phyloP scores from a whole-genome alignment of 2,888 invertebrate genomes.

The Pristionchus mayeri region DNA sequence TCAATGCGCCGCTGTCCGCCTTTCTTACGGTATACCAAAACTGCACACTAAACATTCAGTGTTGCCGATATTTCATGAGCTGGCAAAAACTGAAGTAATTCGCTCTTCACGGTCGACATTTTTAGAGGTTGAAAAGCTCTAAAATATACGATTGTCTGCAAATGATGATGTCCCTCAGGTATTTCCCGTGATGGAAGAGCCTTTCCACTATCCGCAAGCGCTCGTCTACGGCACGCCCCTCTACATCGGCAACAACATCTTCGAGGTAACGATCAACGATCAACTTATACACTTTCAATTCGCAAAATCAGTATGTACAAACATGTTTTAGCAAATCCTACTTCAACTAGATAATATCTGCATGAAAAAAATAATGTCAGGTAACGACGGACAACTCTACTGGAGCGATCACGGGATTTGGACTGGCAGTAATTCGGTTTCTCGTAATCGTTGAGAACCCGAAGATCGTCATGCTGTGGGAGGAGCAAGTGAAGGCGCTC shows the following conservation, averaged over 20 bases:
- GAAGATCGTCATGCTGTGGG: conserved; percentile 38
- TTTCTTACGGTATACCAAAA: conserved; percentile 8
- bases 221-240: conserved; percentile 46
- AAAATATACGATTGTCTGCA: too few species aligned
- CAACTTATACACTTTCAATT: background rate
- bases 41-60: too few species aligned
- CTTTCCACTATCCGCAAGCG: conserved; percentile 45
- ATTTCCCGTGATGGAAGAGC: conserved; percentile 44
- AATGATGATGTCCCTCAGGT: background rate
- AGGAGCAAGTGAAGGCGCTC: conserved; percentile 6
- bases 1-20: conserved; percentile 35
- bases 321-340: too few species aligned
- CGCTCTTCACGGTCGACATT: background rate
- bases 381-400: background rate
- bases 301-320: too few species aligned
- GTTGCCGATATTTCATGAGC: too few species aligned
- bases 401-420: conserved; percentile 21
- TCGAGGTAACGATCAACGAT: background rate
- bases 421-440: conserved; percentile 39
- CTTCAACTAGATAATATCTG: too few species aligned
- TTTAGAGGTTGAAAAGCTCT: too few species aligned
- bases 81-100: too few species aligned
- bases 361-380: too few species aligned
- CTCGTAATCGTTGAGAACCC: conserved; percentile 38
- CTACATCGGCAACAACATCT: conserved; percentile 47